phyloP scores from a whole-genome alignment of 2,888 invertebrate genomes.

The Hemicrepidius hirtus region DNA sequence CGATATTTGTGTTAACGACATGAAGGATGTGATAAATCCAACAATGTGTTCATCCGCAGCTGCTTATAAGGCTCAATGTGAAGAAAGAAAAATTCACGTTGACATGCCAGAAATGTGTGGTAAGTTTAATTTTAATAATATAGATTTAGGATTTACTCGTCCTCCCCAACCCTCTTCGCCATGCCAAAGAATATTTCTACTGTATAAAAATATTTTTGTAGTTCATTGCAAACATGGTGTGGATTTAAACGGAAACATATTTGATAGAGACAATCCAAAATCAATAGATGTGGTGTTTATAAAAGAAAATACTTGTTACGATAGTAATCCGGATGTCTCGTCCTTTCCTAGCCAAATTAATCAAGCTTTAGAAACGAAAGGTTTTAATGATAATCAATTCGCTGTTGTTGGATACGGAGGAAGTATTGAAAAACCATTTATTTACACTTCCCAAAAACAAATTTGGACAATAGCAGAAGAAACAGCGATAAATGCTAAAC shows the following conservation, averaged over 20 bases:
- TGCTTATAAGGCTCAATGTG: slow-evolving; percentile 85
- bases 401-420: slow-evolving; percentile 56
- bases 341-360: slow-evolving; percentile 80
- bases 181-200: no score
- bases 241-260: slow-evolving; percentile 77
- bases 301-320: slow-evolving; percentile 86
- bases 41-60: slow-evolving; percentile 83
- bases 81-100: slow-evolving; percentile 79
- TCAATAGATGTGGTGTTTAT: slow-evolving; percentile 89
- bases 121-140: no score
- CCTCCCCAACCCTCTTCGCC: no score
- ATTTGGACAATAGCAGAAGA: slow-evolving; percentile 50
- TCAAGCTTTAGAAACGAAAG: slow-evolving; percentile 78
- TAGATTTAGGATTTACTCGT: no score
- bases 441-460: slow-evolving; percentile 49
- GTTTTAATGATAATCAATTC: slow-evolving; percentile 79
- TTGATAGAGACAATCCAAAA: slow-evolving; percentile 77
- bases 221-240: slow-evolving; percentile 55
- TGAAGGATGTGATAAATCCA: slow-evolving; percentile 66
- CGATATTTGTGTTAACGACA: slow-evolving; percentile 74
- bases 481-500: slow-evolving; percentile 13
- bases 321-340: slow-evolving; percentile 77
- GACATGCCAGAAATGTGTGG: slow-evolving; percentile 85
- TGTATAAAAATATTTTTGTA: slow-evolving; percentile 25
- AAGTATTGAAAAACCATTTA: slow-evolving; percentile 51